Percentiles rank a stretch among this genome's conserved stretches.
Evolutionary conservation across 2,888 invertebrate genomes (phyloP).

Genomic region (Agrochola macilenta): DNA sequence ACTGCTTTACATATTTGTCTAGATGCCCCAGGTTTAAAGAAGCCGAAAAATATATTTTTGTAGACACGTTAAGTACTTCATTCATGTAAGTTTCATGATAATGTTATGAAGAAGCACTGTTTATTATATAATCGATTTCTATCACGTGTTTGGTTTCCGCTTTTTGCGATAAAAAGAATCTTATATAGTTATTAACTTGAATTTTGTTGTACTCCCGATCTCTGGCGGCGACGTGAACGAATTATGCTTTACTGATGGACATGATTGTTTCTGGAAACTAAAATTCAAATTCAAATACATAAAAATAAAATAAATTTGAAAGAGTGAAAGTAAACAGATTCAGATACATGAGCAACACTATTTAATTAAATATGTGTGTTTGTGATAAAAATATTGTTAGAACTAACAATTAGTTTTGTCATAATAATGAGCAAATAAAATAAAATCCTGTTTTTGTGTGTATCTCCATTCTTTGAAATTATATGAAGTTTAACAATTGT

Average conservation of each 20-base stretch:
- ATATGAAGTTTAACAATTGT: not conserved
- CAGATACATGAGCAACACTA: not conserved
- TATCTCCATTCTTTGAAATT: slow-evolving; percentile 3
- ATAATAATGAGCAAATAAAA: slow-evolving; percentile 6
- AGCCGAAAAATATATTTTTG: slow-evolving; percentile 58
- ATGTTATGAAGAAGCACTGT: slow-evolving; percentile 37
- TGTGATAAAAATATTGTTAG: not conserved
- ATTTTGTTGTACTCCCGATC: slow-evolving; percentile 44
- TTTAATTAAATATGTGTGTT: not conserved
- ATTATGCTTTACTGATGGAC: not conserved
- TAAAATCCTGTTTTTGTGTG: slow-evolving; percentile 2
- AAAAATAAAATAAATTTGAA: not conserved
- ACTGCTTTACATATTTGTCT: slow-evolving; percentile 51
- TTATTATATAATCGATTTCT: slow-evolving; percentile 49
- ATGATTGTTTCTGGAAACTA: slow-evolving; percentile 1
- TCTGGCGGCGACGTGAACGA: slow-evolving; percentile 33
- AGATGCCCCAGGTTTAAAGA: slow-evolving; percentile 44
- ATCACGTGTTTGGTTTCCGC: slow-evolving; percentile 48
- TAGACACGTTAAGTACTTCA: slow-evolving; percentile 50
- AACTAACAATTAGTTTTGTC: not conserved
- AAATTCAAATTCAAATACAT: not conserved
- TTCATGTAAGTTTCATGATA: slow-evolving; percentile 27
- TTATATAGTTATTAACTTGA: slow-evolving; percentile 52
- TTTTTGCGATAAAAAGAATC: slow-evolving; percentile 52
- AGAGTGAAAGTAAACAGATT: slow-evolving; percentile 15